Evolutionary conservation across 1,140 invertebrate genomes (phyloP).

Genomic region (Drosophila guanche): DNA sequence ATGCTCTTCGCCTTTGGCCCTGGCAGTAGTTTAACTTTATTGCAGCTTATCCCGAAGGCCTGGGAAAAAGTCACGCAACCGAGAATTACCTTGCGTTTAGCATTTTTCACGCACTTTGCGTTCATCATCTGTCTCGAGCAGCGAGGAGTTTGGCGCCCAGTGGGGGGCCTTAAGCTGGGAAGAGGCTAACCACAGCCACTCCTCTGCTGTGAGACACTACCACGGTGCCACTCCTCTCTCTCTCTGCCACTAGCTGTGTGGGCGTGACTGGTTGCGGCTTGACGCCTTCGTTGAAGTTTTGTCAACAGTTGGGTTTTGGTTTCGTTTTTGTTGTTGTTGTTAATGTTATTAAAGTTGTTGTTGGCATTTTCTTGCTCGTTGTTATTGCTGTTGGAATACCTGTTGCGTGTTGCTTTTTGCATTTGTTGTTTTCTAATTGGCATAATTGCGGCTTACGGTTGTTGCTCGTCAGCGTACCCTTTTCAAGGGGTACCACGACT

Average conservation of each 20-base stretch:
- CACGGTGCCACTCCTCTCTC: no score
- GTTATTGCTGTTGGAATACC: constrained; percentile 47
- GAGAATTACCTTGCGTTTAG: constrained; percentile 45
- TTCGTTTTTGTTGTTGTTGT: constrained; percentile 12
- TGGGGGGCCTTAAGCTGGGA: background rate
- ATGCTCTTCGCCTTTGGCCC: constrained; percentile 1
- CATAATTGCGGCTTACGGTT: constrained; percentile 84
- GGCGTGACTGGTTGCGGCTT: constrained; percentile 63
- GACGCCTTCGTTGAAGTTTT: constrained; percentile 65
- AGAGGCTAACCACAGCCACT: no score
- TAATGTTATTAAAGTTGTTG: background rate
- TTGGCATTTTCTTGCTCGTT: constrained; percentile 1
- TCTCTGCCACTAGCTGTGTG: no score
- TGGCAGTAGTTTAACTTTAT: constrained; percentile 17
- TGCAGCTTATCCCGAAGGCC: constrained; percentile 14
- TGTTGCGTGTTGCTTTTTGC: constrained; percentile 73
- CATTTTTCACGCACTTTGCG: constrained; percentile 69
- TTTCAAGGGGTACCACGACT: no score
- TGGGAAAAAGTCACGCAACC: constrained; percentile 60
- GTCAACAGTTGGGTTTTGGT: constrained; percentile 53
- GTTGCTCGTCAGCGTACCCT: constrained; percentile 4
- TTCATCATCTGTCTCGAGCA: constrained; percentile 2
- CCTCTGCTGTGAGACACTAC: no score
- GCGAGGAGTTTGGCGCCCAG: background rate
- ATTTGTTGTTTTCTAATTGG: constrained; percentile 75